These are phyloP conservation scores for Corythornis cristatus DNA, from an alignment of 2,113 vertebrate genomes.

Conservation along the genomic window DNA sequence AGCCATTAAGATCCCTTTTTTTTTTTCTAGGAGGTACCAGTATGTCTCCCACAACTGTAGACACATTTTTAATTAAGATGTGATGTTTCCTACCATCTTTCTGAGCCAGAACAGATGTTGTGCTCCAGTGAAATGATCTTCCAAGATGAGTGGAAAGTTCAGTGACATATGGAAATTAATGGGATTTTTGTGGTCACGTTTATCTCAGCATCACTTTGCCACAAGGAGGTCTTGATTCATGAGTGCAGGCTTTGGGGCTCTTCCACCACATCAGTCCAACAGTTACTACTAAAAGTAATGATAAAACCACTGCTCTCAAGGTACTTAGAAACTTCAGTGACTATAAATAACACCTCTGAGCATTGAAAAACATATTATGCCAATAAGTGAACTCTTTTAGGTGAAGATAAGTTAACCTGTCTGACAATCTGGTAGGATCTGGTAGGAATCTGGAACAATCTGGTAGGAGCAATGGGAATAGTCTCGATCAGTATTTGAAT, in stretches of 20 bases:
- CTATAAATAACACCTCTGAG: not conserved
- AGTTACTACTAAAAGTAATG: not conserved
- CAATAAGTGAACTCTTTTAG: not conserved
- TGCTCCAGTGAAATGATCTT: not conserved
- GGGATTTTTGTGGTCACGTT: constrained; percentile 43
- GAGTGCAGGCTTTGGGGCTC: not conserved
- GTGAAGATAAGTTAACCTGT: not conserved
- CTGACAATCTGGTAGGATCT: not conserved
- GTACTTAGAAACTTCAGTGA: not conserved
- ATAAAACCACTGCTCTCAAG: not conserved
- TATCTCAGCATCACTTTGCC: not conserved
- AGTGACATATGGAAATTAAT: constrained; percentile 48
- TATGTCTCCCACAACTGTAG: constrained; percentile 1
- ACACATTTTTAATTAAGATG: constrained; percentile 42
- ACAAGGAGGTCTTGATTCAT: not conserved
- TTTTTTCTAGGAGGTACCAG: not conserved
- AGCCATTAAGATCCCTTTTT: not conserved
- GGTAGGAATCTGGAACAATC: not conserved
- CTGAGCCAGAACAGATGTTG: constrained; percentile 56
- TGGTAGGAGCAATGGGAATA: not conserved
- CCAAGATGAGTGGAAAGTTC: not conserved
- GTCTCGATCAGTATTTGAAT: not conserved
- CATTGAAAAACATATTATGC: not conserved
- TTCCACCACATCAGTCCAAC: not conserved
- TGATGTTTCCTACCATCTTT: constrained; percentile 24